Base-by-base conservation (phyloP, 1,140 invertebrate genomes). In the Cepaea nemoralis region DNA sequence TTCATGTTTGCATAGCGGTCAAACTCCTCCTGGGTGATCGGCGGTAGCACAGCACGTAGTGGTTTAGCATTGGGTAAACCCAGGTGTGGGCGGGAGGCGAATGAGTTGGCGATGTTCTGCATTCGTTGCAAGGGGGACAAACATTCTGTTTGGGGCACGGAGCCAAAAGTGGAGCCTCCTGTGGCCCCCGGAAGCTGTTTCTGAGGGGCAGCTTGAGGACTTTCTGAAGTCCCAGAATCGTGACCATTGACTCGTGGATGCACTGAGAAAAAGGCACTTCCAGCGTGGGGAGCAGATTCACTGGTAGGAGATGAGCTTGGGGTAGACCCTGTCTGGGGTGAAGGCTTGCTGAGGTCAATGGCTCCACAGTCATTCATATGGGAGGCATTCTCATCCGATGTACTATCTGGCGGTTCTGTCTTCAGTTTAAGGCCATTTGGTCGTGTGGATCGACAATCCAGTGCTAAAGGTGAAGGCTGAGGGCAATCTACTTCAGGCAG, bases 1-100 rank as follows among this genome's bases (percentile, higher is more conserved):
- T 99, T 99, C 67, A 99, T 94, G 91, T 98, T 98, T 89, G 98
- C 97, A 93, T 98, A 99, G 91, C 97, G 95, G 92, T 99, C 98
- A 91, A 99, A 99, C 90, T 99, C 97, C 89, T 99, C 98, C 89
- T 99, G 98, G 0, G 98, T 99, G 82, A 99, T 99, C 0, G 98
- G 98, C 33, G 97, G 97, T 86, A 99, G 93, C n/a, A 99, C 97
- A 16, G 97, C 97, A 92, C 98, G 98, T 80, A 98, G 94, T 19
- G 97, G 97, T 82, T 97, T 93, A 87, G 97, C 96, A 55, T 94
- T 94, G 10, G 94, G 93, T 73, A 95, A 93, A 73, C 90, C 86
- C 87, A 83, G 84, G 35, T 87, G 82, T 40, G 89, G 82, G n/a
- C 89, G 82, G 10, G 96, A 94, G 92, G 98, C 97, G 76, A 97